A percentile compares a stretch with the other conserved stretches of the same genome.
phyloP scores from a whole-genome alignment of 1,140 invertebrate species.

The Rhagoletis zephyria region DNA sequence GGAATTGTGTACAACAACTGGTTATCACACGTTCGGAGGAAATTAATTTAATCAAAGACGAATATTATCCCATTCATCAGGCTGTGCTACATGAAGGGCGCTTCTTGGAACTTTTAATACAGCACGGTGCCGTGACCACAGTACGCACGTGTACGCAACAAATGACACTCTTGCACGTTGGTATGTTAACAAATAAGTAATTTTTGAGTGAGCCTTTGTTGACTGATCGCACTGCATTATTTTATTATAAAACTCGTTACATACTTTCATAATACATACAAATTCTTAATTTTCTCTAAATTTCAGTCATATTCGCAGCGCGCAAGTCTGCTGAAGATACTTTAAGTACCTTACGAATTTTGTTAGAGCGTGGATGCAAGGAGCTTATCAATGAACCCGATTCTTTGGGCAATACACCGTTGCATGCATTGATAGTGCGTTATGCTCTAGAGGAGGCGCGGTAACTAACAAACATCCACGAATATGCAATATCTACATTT shows the following conservation, averaged over 20 bases:
- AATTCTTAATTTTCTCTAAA: neutral
- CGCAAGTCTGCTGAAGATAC: slow-evolving; percentile 82
- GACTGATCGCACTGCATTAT: neutral
- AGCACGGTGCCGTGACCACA: slow-evolving; percentile 79
- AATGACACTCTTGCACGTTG: slow-evolving; percentile 81
- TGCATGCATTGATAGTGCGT: slow-evolving; percentile 80
- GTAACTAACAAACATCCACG: slow-evolving; percentile 3
- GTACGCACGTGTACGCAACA: slow-evolving; percentile 83
- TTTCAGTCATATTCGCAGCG: slow-evolving; percentile 76
- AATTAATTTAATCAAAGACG: slow-evolving; percentile 83
- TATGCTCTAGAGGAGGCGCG: slow-evolving; percentile 82
- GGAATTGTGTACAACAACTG: slow-evolving; percentile 81
- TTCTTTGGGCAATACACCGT: slow-evolving; percentile 79
- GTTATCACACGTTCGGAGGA: slow-evolving; percentile 80
- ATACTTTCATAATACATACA: too few relatives aligned
- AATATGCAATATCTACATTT: slow-evolving; percentile 4
- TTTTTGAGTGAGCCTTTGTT: neutral
- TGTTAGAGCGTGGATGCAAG: slow-evolving; percentile 80
- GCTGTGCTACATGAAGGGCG: slow-evolving; percentile 80
- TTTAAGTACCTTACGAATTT: slow-evolving; percentile 78
- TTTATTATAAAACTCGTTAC: neutral
- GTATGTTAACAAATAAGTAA: slow-evolving; percentile 63
- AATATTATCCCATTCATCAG: slow-evolving; percentile 85
- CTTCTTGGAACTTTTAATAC: slow-evolving; percentile 80
- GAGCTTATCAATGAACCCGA: slow-evolving; percentile 83